Base-by-base conservation (phyloP, 2,113 vertebrate genomes). In the Tenebrosternarchus preto region DNA sequence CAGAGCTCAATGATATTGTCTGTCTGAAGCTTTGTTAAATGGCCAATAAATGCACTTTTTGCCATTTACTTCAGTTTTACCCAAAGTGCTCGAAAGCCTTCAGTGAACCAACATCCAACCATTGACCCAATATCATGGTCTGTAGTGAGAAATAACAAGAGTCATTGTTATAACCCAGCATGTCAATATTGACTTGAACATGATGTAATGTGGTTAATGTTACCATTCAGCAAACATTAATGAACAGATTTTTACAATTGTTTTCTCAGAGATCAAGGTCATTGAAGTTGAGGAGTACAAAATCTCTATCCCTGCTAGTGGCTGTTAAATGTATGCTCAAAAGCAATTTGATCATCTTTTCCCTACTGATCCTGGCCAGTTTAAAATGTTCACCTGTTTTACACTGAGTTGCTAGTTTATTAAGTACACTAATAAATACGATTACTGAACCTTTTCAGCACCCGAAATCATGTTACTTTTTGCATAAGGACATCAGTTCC, bases 1-100 rank as follows among this genome's bases (percentile, higher is more conserved):
- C 67, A 0, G 56, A 27, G 74, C 61, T 80, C 1, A 80, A 31
- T 57, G 46, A 27, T 6, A 82, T 74, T 85, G 82, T 83, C 82
- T 68, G 33, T 50, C 24, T 66, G 29, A 56, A 50, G 59, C 33
- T 69, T 84, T 55, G 63, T 57, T 27, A 3, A 31, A 57, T 60
- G 2, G 66, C n/a, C 71, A 80, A 55, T 15, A 3, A 0, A 19
- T 27, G 63, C 19, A 20, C 20, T 39, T 68, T 1, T 22, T 39
- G 17, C 15, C 27, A 19, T 12, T 64, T 64, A 15, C 12, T 73
- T 73, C 70, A 57, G 22, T 6, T 55, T 73, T n/a, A 43, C 55
- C 12, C 15, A 53, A 76, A 43, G 57, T 7, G 11, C 60, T 55
- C 66, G 60, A 76, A 55, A 50, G 24, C 75, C 39, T 16, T n/a